A percentile compares a stretch with the other conserved stretches of the same genome.
Conservation (phyloP, 2,888 invertebrate species). For the Ecdyonurus torrentis region DNA sequence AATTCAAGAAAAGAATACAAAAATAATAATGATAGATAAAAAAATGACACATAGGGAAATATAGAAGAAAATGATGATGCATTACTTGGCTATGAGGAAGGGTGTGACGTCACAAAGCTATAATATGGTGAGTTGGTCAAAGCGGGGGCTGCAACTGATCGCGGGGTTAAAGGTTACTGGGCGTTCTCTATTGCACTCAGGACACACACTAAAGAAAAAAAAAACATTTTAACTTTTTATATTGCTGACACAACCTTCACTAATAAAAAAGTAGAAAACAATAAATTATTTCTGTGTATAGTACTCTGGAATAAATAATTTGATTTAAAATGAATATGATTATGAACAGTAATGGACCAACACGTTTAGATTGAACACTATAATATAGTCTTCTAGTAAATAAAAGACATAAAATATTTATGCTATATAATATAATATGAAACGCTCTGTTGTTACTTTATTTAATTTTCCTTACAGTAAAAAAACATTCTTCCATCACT, state of each 20-base stretch:
- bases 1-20: not conserved
- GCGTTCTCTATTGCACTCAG: not conserved
- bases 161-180: not conserved
- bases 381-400: no score
- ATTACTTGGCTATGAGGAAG: not conserved
- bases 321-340: no score
- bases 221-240: not conserved
- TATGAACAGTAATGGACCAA: no score
- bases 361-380: no score
- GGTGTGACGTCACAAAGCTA: not conserved
- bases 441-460: no score
- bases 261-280: not conserved
- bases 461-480: no score
- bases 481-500: no score
- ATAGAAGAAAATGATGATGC: not conserved
- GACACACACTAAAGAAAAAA: not conserved
- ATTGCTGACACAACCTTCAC: not conserved
- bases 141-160: not conserved
- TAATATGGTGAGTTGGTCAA: not conserved
- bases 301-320: no score
- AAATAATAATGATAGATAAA: not conserved
- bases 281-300: no score
- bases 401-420: no score
- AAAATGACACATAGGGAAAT: not conserved
- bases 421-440: no score